phyloP scores from a whole-genome alignment of 30 jellyfish, hydroid and myxozoan genomes.

The Hydractinia echinata region DNA sequence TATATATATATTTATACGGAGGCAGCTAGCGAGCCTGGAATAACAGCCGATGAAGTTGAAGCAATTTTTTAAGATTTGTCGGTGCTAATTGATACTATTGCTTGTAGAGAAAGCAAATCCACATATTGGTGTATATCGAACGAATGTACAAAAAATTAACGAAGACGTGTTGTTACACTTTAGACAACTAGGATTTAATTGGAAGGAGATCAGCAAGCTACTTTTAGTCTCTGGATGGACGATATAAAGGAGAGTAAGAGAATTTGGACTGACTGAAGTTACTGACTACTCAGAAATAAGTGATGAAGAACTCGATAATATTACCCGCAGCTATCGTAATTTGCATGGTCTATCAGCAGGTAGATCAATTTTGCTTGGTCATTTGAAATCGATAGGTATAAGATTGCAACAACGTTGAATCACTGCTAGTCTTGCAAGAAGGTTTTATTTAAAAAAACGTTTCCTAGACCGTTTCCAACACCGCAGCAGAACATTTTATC shows the following conservation, averaged over 20 bases:
- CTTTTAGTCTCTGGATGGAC: slow-evolving; percentile 59
- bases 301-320: slow-evolving; percentile 30
- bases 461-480: no score
- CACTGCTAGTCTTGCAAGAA: slow-evolving; percentile 6
- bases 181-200: slow-evolving; percentile 43
- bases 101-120: no score
- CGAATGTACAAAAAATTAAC: no score
- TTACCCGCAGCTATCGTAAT: not conserved
- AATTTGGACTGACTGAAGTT: slow-evolving; percentile 31
- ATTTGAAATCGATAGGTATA: not conserved
- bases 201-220: slow-evolving; percentile 28
- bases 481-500: no score
- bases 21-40: no score
- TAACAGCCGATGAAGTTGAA: no score
- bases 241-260: slow-evolving; percentile 41
- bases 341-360: slow-evolving; percentile 31
- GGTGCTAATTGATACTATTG: no score
- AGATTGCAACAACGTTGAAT: slow-evolving; percentile 32
- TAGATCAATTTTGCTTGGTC: not conserved
- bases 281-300: slow-evolving; percentile 28
- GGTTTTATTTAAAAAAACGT: no score
- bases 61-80: no score
- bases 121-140: no score
- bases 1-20: no score
- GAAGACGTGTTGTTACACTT: slow-evolving; percentile 37